phyloP scores from a whole-genome alignment of 2,797 vertebrate genomes.

The Coracias cyanogaster region DNA sequence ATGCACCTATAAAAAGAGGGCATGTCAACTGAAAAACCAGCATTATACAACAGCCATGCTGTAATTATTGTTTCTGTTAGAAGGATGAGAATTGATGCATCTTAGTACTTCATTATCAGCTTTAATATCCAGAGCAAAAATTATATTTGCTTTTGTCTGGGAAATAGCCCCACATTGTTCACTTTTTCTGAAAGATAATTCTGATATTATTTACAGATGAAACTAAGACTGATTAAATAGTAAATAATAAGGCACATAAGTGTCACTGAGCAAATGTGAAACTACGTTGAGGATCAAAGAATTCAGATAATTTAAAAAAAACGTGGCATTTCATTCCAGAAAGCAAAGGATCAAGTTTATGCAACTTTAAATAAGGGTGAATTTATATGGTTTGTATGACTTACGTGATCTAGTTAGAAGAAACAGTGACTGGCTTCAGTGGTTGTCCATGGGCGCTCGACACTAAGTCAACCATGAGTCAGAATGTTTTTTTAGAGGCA shows the following conservation, averaged over 20 bases:
- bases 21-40: background rate
- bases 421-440: accelerated
- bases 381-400: background rate
- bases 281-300: background rate
- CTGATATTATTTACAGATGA: background rate
- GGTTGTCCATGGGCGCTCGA: background rate
- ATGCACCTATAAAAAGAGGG: background rate
- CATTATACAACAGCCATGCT: background rate
- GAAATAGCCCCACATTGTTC: background rate
- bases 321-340: background rate
- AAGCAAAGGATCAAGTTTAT: background rate
- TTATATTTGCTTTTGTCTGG: background rate
- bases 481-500: background rate
- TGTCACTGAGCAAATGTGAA: background rate
- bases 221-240: background rate
- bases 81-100: background rate
- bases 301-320: background rate
- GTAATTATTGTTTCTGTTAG: background rate
- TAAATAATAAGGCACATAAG: background rate
- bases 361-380: background rate
- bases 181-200: background rate
- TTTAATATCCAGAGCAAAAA: background rate
- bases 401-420: background rate
- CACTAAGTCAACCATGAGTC: background rate
- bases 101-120: background rate